Percentiles rank a stretch among this genome's conserved stretches.
Evolutionary conservation across 1,140 invertebrate genomes (phyloP).

Genomic region (Pseudomyrmex flavicornis): DNA sequence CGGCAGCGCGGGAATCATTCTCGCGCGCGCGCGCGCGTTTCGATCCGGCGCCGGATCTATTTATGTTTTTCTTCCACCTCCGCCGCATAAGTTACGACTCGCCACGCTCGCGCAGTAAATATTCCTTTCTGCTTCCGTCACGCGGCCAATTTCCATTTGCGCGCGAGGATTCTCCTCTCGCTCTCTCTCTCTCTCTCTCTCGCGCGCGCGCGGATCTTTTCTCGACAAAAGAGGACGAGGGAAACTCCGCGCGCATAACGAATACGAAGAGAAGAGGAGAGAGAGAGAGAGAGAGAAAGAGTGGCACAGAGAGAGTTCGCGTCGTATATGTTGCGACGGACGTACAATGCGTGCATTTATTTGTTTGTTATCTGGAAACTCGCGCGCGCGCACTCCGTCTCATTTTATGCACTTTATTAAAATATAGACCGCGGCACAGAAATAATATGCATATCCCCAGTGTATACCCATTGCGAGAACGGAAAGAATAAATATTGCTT

Average conservation of each 20-base stretch:
- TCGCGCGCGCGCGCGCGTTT: constrained; percentile 40
- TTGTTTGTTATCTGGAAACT: constrained; percentile 17
- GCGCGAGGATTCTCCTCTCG: constrained; percentile 21
- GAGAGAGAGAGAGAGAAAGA: no score
- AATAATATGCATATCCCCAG: constrained; percentile 4
- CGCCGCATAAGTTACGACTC: constrained; percentile 57
- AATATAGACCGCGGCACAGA: background rate
- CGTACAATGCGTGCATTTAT: constrained; percentile 23
- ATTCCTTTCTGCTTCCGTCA: constrained; percentile 55
- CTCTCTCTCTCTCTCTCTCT: background rate
- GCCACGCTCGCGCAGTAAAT: constrained; percentile 60
- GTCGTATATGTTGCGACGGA: constrained; percentile 4
- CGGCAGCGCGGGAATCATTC: constrained; percentile 49
- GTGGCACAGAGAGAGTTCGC: no score
- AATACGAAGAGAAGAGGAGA: background rate
- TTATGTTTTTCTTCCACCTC: constrained; percentile 61
- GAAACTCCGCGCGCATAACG: background rate
- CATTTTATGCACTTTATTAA: constrained; percentile 38
- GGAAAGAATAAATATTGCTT: constrained; percentile 41
- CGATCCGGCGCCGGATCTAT: constrained; percentile 61
- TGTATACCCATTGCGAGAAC: background rate
- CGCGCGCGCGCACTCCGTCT: background rate
- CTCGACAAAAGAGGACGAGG: constrained; percentile 14
- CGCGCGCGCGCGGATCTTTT: background rate
- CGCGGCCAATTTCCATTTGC: constrained; percentile 64